Conservation (phyloP, 2,888 invertebrate genomes). For the Rhaphigaster nebulosa region DNA sequence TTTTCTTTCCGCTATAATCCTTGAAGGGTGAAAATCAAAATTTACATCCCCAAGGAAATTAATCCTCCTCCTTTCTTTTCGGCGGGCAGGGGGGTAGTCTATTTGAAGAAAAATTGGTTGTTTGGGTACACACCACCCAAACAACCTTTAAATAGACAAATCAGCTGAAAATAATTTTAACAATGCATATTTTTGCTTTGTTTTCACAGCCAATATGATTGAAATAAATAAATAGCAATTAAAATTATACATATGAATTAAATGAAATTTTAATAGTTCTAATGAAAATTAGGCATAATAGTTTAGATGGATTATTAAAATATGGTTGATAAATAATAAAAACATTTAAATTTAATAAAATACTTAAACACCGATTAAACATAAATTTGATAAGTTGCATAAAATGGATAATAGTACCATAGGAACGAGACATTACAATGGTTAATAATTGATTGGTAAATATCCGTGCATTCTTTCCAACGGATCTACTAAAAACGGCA, state of each 20-base stretch:
- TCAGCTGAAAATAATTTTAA: conserved; percentile 59
- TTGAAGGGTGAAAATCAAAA: conserved; percentile 31
- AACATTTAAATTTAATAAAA: neutral
- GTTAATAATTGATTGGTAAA: neutral
- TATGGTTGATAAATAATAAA: neutral
- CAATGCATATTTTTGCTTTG: conserved; percentile 52
- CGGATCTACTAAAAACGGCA: neutral
- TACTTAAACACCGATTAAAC: neutral
- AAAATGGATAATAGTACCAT: conserved; percentile 15
- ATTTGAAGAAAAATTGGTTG: conserved; percentile 54
- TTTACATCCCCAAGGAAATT: conserved; percentile 47
- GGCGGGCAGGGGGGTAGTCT: conserved; percentile 50
- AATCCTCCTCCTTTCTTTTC: conserved; percentile 49
- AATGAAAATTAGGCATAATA: neutral
- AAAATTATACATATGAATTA: conserved; percentile 40
- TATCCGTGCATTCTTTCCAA: conserved; percentile 23
- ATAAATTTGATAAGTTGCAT: neutral
- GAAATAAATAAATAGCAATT: neutral
- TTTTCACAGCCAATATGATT: conserved; percentile 53
- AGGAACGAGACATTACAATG: neutral
- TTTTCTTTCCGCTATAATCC: conserved; percentile 12
- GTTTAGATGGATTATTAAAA: neutral
- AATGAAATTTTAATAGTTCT: neutral
- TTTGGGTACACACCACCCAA: conserved; percentile 58
- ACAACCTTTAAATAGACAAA: conserved; percentile 55